A percentile compares a stretch with the other conserved stretches of the same genome.
Conservation (phyloP, 2,888 invertebrate species). For the Trilocha varians region DNA sequence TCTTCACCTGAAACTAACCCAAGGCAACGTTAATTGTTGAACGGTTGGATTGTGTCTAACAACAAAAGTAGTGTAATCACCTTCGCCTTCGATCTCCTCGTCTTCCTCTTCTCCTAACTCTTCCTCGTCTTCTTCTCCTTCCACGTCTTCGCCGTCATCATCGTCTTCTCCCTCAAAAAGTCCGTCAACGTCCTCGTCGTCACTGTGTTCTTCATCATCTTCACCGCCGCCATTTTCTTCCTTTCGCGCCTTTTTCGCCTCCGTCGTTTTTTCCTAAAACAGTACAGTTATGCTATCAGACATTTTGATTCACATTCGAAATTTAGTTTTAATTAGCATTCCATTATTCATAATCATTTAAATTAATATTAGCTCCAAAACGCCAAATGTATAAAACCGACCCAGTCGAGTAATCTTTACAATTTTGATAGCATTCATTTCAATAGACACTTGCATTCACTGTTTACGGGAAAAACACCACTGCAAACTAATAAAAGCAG, state of each 20-base stretch:
- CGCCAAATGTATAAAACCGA: too few relatives aligned
- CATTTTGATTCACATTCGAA: background rate
- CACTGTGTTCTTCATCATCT: constrained; percentile 73
- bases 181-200: constrained; percentile 77
- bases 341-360: too few relatives aligned
- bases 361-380: too few relatives aligned
- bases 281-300: constrained; percentile 5
- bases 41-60: too few relatives aligned
- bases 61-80: too few relatives aligned
- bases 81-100: constrained; percentile 77
- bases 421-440: background rate
- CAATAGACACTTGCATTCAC: background rate
- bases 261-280: constrained; percentile 80
- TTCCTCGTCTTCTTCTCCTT: constrained; percentile 77
- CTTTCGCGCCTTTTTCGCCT: constrained; percentile 85
- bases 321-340: too few relatives aligned
- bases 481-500: constrained; percentile 50
- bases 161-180: constrained; percentile 71
- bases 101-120: constrained; percentile 76
- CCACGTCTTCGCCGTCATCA: constrained; percentile 71
- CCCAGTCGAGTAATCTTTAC: background rate
- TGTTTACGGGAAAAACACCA: background rate
- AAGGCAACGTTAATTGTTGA: background rate
- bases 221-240: constrained; percentile 83
- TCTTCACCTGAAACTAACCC: constrained; percentile 65